Percentiles rank a stretch among this genome's conserved stretches.
Conservation (phyloP, 2,113 vertebrate genomes). For the Meleagris gallopavo region DNA sequence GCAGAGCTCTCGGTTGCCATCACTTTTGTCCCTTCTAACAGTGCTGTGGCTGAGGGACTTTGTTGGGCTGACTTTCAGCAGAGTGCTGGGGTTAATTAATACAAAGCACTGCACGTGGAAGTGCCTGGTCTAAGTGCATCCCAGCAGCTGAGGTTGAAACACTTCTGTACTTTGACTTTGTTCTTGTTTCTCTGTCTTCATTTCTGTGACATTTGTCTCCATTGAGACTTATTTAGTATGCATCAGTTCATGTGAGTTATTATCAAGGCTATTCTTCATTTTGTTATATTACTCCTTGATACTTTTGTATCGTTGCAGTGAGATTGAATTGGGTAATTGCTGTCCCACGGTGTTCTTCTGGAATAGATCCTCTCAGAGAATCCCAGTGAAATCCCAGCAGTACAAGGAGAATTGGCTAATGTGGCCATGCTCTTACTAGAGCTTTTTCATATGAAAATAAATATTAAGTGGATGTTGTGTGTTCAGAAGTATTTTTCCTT, state of each 20-base stretch:
- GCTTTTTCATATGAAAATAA: neutral
- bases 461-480: neutral
- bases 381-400: neutral
- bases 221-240: conserved; percentile 34
- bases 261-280: conserved; percentile 52
- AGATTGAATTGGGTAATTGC: conserved; percentile 24
- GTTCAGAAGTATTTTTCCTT: neutral
- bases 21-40: neutral
- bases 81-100: conserved; percentile 29
- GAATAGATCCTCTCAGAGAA: neutral
- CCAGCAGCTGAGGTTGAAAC: conserved; percentile 30
- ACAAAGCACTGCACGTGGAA: neutral
- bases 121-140: neutral
- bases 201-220: conserved; percentile 41
- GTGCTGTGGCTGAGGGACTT: neutral
- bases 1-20: neutral
- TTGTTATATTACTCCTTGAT: conserved; percentile 26
- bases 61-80: neutral
- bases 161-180: conserved; percentile 35
- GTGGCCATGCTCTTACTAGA: neutral
- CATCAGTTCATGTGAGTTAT: conserved; percentile 31
- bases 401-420: neutral
- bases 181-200: conserved; percentile 51
- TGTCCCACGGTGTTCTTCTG: neutral
- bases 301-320: conserved; percentile 17